phyloP scores from a whole-genome alignment of 2,888 invertebrate species.

The Biston betularia region DNA sequence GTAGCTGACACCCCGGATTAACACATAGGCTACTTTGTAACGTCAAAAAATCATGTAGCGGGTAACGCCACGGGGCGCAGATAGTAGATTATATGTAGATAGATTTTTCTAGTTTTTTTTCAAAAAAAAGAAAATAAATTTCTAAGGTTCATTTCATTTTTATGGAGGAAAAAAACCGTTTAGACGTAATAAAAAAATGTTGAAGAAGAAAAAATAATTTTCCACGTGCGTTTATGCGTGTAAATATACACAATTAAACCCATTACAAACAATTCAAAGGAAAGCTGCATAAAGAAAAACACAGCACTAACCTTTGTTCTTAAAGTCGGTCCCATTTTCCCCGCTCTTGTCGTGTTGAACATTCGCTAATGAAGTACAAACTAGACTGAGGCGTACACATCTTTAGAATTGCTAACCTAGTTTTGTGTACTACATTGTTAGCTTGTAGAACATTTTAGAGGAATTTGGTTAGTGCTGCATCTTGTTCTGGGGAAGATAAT shows the following conservation, averaged over 20 bases:
- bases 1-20: too few relatives aligned
- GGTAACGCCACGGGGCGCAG: too few relatives aligned
- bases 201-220: not conserved
- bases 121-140: too few relatives aligned
- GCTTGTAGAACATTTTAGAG: constrained; percentile 12
- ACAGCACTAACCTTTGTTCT: constrained; percentile 29
- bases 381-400: constrained; percentile 27
- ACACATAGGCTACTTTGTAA: too few relatives aligned
- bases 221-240: not conserved
- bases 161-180: too few relatives aligned
- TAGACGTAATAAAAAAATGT: not conserved
- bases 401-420: constrained; percentile 26
- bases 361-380: constrained; percentile 35
- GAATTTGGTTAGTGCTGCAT: constrained; percentile 7
- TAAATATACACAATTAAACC: constrained; percentile 13
- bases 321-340: constrained; percentile 24
- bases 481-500: not conserved
- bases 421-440: constrained; percentile 10
- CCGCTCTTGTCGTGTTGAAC: constrained; percentile 28
- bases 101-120: too few relatives aligned
- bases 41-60: too few relatives aligned
- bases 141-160: too few relatives aligned
- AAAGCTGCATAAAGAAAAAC: constrained; percentile 26
- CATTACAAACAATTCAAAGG: constrained; percentile 15
- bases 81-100: too few relatives aligned